Conservation (phyloP, 1,140 invertebrate genomes). For the Trachymyrmex septentrionalis region DNA sequence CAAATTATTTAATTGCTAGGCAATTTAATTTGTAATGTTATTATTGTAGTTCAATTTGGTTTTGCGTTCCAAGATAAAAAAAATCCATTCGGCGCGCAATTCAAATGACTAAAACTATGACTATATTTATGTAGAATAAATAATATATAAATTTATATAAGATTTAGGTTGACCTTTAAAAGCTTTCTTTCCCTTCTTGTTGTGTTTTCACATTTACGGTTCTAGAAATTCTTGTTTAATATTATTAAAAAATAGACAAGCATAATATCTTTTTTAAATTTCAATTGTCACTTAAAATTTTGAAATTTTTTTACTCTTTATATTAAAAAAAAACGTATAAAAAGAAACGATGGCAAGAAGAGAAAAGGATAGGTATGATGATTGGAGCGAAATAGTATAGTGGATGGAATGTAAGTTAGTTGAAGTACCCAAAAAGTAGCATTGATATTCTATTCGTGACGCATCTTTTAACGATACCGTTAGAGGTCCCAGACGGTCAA, state of each 20-base stretch:
- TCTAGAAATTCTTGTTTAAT: background rate
- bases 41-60: too few species aligned
- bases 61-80: too few species aligned
- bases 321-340: background rate
- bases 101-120: too few species aligned
- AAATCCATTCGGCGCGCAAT: too few species aligned
- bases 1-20: too few species aligned
- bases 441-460: conserved; percentile 49
- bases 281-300: background rate
- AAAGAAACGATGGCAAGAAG: background rate
- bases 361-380: background rate
- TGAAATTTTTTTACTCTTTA: background rate
- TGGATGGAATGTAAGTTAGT: conserved; percentile 10
- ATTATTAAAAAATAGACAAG: background rate
- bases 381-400: background rate
- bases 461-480: conserved; percentile 62
- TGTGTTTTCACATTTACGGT: too few species aligned
- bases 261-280: background rate
- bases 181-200: too few species aligned
- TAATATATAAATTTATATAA: too few species aligned
- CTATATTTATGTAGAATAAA: too few species aligned
- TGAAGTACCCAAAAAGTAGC: conserved; percentile 40
- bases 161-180: too few species aligned
- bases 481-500: conserved; percentile 72
- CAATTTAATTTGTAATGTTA: too few species aligned